Conservation (phyloP, 1,140 invertebrate genomes). For the Heliconius melpomene region DNA sequence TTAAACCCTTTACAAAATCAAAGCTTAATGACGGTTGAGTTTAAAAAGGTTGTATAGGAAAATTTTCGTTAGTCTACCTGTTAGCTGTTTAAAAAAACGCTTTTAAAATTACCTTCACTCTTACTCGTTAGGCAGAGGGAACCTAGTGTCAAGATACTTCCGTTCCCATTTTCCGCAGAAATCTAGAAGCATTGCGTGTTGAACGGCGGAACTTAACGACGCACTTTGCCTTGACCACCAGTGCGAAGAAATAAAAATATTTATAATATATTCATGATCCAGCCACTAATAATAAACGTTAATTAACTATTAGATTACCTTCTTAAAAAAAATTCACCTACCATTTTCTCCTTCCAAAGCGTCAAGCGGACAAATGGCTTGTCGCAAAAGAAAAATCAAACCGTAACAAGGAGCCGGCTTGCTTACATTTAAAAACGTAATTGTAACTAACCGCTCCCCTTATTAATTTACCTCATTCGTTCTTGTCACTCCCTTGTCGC, state of each 20-base stretch:
- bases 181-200: too few relatives aligned
- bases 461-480: slow-evolving; percentile 80
- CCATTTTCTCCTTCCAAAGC: slow-evolving; percentile 36
- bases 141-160: too few relatives aligned
- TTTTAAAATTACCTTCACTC: too few relatives aligned
- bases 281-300: neutral
- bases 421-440: slow-evolving; percentile 81
- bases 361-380: slow-evolving; percentile 68
- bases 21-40: slow-evolving; percentile 63
- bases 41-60: slow-evolving; percentile 48
- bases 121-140: too few relatives aligned
- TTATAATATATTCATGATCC: too few relatives aligned
- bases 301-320: neutral
- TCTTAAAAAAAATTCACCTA: slow-evolving; percentile 42
- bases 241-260: too few relatives aligned
- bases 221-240: too few relatives aligned
- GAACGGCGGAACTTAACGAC: too few relatives aligned
- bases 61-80: neutral
- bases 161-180: too few relatives aligned
- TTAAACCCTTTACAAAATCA: slow-evolving; percentile 78
- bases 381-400: slow-evolving; percentile 79
- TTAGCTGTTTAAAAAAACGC: neutral
- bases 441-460: slow-evolving; percentile 79
- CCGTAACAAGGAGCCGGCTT: slow-evolving; percentile 68
- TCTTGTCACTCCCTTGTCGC: slow-evolving; percentile 54